Conservation (phyloP, 2,797 vertebrate genomes). For the Ciconia nigra region DNA sequence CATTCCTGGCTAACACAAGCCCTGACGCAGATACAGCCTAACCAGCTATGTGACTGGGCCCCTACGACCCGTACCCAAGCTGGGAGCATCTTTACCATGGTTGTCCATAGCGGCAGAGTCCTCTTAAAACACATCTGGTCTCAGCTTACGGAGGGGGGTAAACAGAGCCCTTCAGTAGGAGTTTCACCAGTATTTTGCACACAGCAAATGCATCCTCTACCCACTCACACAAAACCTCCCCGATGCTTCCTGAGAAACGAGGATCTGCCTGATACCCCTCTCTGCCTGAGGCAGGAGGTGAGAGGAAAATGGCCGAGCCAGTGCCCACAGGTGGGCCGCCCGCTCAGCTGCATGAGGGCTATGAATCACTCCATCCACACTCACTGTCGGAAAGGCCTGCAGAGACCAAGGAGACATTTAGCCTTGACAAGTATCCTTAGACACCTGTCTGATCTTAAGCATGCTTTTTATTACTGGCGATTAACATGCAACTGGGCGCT, state of each 20-base stretch:
- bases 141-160: not conserved
- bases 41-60: accelerated
- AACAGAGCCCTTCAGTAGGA: not conserved
- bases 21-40: not conserved
- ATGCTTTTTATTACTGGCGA: not conserved
- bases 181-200: not conserved
- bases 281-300: not conserved
- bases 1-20: not conserved
- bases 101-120: not conserved
- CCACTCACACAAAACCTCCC: not conserved
- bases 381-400: not conserved
- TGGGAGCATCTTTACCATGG: not conserved
- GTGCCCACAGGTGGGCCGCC: not conserved
- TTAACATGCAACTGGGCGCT: not conserved
- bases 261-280: accelerated
- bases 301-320: not conserved
- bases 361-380: not conserved
- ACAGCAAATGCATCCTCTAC: not conserved
- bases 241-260: not conserved
- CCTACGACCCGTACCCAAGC: accelerated
- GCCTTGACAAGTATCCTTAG: not conserved
- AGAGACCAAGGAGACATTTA: not conserved
- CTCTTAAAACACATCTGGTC: not conserved
- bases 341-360: not conserved
- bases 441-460: not conserved